Percentiles rank a stretch among this genome's conserved stretches.
phyloP scores from a whole-genome alignment of 2,113 vertebrate genomes.

The Myrmecophaga tridactyla region DNA sequence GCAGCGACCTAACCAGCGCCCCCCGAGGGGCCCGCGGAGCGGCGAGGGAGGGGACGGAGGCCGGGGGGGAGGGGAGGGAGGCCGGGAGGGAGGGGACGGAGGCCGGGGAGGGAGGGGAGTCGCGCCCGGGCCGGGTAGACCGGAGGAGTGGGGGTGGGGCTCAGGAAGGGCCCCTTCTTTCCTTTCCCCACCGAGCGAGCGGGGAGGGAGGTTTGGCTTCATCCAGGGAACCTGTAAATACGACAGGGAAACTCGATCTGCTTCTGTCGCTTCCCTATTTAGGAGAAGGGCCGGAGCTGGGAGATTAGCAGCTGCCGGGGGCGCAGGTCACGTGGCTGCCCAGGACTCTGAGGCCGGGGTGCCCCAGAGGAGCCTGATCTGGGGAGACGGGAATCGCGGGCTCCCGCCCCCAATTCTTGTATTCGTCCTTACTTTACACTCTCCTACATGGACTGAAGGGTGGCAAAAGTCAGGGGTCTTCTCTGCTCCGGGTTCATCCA shows the following conservation, averaged over 20 bases:
- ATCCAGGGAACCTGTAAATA: constrained; percentile 60
- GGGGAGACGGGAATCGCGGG: rapidly evolving
- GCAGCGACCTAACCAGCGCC: constrained; percentile 11
- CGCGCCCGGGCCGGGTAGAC: rapidly evolving
- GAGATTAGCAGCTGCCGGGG: constrained; percentile 38
- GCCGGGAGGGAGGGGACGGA: no score
- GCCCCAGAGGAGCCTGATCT: rapidly evolving
- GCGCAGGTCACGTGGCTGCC: constrained; percentile 37
- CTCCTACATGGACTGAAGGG: background rate
- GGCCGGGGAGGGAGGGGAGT: no score
- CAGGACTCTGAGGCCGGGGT: background rate
- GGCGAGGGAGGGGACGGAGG: background rate
- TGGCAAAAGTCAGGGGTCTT: background rate
- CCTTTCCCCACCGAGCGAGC: background rate
- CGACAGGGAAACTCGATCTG: constrained; percentile 66
- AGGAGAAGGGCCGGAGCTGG: constrained; percentile 56
- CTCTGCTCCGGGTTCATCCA: background rate
- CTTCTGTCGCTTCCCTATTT: constrained; percentile 70
- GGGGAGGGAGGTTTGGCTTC: background rate
- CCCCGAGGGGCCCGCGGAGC: background rate
- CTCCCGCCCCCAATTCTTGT: background rate
- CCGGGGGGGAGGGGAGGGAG: no score
- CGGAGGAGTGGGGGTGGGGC: background rate
- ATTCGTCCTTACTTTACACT: background rate
- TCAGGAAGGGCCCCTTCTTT: background rate